Percentiles rank a stretch among this genome's conserved stretches.
These are phyloP conservation scores for Clivina fossor DNA, from an alignment of 2,888 invertebrate species.

Conservation along the genomic window DNA sequence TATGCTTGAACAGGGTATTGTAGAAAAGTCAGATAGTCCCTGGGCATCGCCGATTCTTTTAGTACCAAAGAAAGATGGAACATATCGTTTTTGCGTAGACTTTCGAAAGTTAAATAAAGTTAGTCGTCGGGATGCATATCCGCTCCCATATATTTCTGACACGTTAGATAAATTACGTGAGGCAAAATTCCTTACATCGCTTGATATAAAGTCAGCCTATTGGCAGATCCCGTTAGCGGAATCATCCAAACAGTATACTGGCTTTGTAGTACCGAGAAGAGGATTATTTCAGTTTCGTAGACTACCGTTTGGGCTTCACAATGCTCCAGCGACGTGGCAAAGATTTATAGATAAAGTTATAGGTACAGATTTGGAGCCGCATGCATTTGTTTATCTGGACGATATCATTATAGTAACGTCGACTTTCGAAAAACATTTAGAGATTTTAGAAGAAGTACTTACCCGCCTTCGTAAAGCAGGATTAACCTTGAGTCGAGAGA, in stretches of 20 bases:
- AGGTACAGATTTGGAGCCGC: background rate
- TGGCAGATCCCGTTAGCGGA: no score
- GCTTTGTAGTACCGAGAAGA: background rate
- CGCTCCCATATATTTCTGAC: no score
- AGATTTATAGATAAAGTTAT: background rate
- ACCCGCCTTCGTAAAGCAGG: background rate
- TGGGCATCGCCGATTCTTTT: no score
- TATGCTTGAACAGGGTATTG: no score
- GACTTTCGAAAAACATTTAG: background rate
- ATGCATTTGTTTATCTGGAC: conserved; percentile 17
- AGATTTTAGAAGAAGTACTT: background rate
- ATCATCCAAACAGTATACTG: background rate
- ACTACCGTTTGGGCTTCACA: conserved; percentile 38
- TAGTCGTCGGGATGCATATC: no score
- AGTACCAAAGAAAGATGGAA: no score
- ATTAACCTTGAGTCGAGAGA: conserved; percentile 38
- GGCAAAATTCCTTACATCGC: no score
- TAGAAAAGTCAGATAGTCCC: no score
- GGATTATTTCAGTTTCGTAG: background rate
- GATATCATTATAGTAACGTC: background rate
- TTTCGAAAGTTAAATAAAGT: no score
- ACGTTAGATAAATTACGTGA: no score
- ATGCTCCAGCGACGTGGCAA: background rate
- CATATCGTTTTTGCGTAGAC: no score
- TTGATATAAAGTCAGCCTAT: no score